Evolutionary conservation across 2,888 invertebrate genomes (phyloP), one percentile per base, ranked within the genome.

Genomic region (Euzetes globulus): DNA sequence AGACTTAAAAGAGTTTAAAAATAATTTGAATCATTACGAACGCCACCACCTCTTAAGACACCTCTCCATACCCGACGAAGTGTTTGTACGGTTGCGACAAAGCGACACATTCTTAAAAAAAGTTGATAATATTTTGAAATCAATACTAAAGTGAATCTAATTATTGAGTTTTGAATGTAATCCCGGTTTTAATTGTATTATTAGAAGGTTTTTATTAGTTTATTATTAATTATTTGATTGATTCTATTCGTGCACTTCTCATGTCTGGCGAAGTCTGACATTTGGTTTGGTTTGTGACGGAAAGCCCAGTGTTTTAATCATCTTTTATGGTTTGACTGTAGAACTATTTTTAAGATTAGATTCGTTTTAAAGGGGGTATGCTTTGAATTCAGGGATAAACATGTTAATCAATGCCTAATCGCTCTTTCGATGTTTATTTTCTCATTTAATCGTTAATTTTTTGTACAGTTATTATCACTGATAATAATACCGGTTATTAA

Each of bases 181-280:
- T 68, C 68, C 68, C 68, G 68, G 68, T 68, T 68, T 68, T 68
- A 2, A 68, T 68, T 41, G 41, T 68, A 68, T 68, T 68, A 68
- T 63, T 17, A 63, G 33, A 41, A 37, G 41, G 68, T 68, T 68
- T n/a, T 41, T 68, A 19, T 41, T 68, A 41, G 68, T 37, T 68
- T 68, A 41, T 29, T 41, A 68, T 41, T 68, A 37, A 41, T 19
- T 68, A 19, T 41, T 68, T 68, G 22, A 68, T 58, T 27, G 27
- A 27, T 58, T 15, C 15, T 41, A 41, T 37, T 68, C 68, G 63
- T 63, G 63, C 63, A 63, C 63, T 63, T 63, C n/a, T 41, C 11
- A 55, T 63, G 63, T 63, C 63, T n/a, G 63, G 29, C 33, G 7
- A 17, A n/a, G 50, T 50, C 25, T 11, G 4, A 25, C 25, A n/a